A percentile compares a stretch with the other conserved stretches of the same genome.
Evolutionary conservation across 1,140 invertebrate species (phyloP).

Genomic region (Calliopsis andreniformis): DNA sequence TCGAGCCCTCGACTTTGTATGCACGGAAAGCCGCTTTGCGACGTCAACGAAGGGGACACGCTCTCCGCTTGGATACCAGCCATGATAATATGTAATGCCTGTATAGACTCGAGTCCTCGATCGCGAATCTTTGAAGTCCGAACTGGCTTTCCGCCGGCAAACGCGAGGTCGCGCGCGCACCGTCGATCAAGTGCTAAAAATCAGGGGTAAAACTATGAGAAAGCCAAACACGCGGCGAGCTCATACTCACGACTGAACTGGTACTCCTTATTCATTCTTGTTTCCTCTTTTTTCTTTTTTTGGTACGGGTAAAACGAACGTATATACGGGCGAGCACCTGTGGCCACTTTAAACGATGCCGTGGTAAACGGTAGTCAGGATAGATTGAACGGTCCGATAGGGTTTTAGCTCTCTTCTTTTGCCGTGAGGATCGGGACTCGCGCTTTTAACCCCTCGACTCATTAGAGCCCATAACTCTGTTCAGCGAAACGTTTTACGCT

Average conservation of each 20-base stretch:
- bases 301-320: constrained; percentile 21
- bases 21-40: constrained; percentile 60
- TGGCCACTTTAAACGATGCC: constrained; percentile 62
- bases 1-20: constrained; percentile 74
- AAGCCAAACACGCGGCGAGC: constrained; percentile 68
- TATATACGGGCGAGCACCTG: constrained; percentile 61
- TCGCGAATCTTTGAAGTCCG: constrained; percentile 72
- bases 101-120: constrained; percentile 64
- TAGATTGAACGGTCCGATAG: constrained; percentile 62
- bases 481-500: constrained; percentile 43
- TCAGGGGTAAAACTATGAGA: constrained; percentile 69
- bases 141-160: constrained; percentile 48
- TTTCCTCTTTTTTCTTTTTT: neutral
- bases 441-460: constrained; percentile 60
- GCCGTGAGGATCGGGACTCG: constrained; percentile 40
- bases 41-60: constrained; percentile 54
- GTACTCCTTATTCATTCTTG: constrained; percentile 24
- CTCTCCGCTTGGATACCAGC: constrained; percentile 42
- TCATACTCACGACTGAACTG: neutral
- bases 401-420: constrained; percentile 51
- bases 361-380: constrained; percentile 64
- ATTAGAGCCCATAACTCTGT: constrained; percentile 54
- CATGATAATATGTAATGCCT: constrained; percentile 75
- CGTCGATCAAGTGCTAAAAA: constrained; percentile 63
- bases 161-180: constrained; percentile 31